Evolutionary conservation across 2,113 vertebrate genomes (phyloP).

Genomic region (Silurus glanis): DNA sequence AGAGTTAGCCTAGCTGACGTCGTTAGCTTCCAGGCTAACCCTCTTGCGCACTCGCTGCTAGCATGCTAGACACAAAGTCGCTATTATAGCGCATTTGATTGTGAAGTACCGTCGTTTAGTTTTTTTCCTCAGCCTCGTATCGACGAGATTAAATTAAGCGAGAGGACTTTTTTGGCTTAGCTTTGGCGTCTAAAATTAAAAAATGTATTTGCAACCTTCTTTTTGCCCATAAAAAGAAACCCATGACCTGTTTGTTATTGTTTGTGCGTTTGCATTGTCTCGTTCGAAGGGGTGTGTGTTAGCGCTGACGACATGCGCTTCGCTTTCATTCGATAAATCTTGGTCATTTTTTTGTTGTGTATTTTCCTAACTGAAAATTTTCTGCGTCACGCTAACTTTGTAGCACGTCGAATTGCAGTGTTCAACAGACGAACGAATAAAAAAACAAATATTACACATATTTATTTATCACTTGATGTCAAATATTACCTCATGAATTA

Average conservation of each 20-base stretch:
- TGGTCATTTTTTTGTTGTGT: neutral
- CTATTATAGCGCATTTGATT: neutral
- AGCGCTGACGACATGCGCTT: neutral
- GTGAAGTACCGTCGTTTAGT: neutral
- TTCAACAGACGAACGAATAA: neutral
- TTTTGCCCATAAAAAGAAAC: neutral
- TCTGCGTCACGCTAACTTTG: constrained; percentile 15
- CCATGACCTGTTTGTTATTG: neutral
- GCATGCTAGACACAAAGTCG: constrained; percentile 21
- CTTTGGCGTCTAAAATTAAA: neutral
- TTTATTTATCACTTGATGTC: neutral
- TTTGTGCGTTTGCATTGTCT: neutral
- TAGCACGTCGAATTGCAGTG: neutral
- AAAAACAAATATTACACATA: neutral
- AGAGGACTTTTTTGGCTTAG: neutral
- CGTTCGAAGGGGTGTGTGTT: neutral
- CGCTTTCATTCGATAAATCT: neutral
- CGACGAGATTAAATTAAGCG: neutral
- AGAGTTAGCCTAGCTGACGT: constrained; percentile 43
- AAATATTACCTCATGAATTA: neutral
- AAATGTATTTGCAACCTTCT: constrained; percentile 4
- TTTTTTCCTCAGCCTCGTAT: neutral
- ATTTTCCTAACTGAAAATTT: neutral
- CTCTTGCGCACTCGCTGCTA: constrained; percentile 29
- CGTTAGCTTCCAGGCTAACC: constrained; percentile 32